phyloP scores from a whole-genome alignment of 2,888 invertebrate species.

The Antitype chi region DNA sequence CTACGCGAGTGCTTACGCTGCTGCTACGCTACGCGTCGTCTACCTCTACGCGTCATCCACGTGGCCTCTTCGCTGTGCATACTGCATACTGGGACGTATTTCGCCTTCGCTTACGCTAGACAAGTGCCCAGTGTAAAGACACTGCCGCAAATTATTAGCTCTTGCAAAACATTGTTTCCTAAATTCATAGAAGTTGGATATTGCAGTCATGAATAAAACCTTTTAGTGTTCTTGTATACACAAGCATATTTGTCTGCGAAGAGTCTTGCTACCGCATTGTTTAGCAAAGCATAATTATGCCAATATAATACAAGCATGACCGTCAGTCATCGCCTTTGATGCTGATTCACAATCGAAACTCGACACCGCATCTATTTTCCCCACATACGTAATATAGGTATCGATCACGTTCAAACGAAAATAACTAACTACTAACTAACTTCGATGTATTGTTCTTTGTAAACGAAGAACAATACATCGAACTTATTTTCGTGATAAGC shows the following conservation, averaged over 20 bases:
- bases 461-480: constrained; percentile 36
- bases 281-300: background rate
- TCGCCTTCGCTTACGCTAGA: background rate
- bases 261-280: background rate
- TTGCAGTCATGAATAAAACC: background rate
- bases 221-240: background rate
- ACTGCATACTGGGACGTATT: too few species aligned
- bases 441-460: background rate
- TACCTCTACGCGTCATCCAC: background rate
- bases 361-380: constrained; percentile 25
- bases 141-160: background rate
- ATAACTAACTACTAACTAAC: too few species aligned
- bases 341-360: constrained; percentile 17
- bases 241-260: background rate
- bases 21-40: background rate
- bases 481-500: constrained; percentile 45
- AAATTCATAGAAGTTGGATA: background rate
- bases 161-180: background rate
- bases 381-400: background rate
- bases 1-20: background rate
- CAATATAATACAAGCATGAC: background rate
- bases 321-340: background rate
- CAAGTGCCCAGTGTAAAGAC: background rate
- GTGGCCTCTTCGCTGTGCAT: background rate
- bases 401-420: constrained; percentile 29